Evolutionary conservation across 2,797 vertebrate species (phyloP).

Genomic region (Lindbergichthys nudifrons): DNA sequence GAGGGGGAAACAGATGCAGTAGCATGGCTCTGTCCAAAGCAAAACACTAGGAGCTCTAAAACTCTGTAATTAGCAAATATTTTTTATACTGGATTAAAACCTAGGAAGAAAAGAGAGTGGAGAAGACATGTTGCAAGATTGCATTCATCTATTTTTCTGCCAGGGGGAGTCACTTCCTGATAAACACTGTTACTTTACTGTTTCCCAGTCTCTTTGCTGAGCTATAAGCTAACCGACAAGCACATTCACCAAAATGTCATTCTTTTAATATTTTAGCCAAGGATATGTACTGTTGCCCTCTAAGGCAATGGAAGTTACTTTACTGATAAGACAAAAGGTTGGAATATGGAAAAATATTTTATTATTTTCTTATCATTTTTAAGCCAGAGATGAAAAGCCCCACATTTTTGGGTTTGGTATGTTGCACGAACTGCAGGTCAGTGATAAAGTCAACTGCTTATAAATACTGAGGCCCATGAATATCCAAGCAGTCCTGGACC

Average conservation of each 20-base stretch:
- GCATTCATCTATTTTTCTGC: neutral
- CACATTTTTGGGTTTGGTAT: conserved; percentile 11
- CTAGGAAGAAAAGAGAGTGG: neutral
- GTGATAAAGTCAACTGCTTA: conserved; percentile 40
- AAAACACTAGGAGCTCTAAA: neutral
- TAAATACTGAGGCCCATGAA: conserved; percentile 63
- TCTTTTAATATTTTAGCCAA: neutral
- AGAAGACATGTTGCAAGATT: neutral
- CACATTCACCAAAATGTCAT: neutral
- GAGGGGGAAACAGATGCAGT: neutral
- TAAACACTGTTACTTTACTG: neutral
- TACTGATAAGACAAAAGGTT: conserved; percentile 1
- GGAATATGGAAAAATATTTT: neutral
- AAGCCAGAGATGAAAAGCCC: neutral
- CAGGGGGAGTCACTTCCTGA: neutral
- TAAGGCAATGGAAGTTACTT: neutral
- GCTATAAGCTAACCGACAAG: neutral
- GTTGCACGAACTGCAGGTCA: conserved; percentile 38
- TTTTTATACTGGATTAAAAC: neutral
- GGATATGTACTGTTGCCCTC: neutral
- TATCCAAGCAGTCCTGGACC: conserved; percentile 53
- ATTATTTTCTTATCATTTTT: conserved; percentile 5
- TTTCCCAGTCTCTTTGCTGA: neutral
- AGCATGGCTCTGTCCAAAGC: neutral
- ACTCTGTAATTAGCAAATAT: neutral